These are phyloP conservation scores for Phyllopteryx taeniolatus DNA, from an alignment of 2,113 vertebrate species.

Conservation along the genomic window DNA sequence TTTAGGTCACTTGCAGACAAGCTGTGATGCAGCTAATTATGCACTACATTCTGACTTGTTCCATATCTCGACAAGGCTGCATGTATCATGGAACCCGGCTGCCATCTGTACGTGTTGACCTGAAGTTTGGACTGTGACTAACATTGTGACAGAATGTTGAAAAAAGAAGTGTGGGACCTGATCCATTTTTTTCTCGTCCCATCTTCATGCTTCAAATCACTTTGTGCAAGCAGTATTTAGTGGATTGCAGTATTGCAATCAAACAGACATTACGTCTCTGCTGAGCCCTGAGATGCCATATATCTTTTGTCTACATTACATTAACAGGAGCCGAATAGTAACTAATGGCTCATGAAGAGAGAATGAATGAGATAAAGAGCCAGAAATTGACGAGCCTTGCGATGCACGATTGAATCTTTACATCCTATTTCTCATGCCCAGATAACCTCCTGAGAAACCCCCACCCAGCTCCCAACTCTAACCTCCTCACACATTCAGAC, in stretches of 20 bases:
- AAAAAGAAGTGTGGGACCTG: not conserved
- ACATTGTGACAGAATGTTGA: conserved; percentile 31
- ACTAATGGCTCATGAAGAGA: conserved; percentile 56
- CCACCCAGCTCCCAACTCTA: conserved; percentile 7
- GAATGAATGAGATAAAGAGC: conserved; percentile 4
- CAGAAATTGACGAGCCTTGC: conserved; percentile 36
- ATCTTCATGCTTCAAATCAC: not conserved
- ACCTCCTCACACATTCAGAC: conserved; percentile 11
- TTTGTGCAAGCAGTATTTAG: conserved; percentile 39
- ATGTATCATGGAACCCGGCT: conserved; percentile 24
- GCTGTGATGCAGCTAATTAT: conserved; percentile 42
- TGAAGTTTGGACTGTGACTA: conserved; percentile 5
- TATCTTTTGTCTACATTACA: conserved; percentile 66
- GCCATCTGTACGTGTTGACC: conserved; percentile 30
- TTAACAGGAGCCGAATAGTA: conserved; percentile 64
- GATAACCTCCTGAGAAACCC: conserved; percentile 32
- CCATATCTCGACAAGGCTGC: conserved; percentile 30
- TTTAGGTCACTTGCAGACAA: conserved; percentile 57
- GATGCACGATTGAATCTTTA: conserved; percentile 67
- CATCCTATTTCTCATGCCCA: conserved; percentile 58
- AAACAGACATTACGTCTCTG: conserved; percentile 16
- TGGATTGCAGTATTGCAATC: conserved; percentile 5
- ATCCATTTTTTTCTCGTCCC: not conserved
- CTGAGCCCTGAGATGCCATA: conserved; percentile 49
- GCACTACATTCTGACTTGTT: conserved; percentile 16